Conservation (phyloP, 2,113 vertebrate genomes). For the Ceyx melanurus region DNA sequence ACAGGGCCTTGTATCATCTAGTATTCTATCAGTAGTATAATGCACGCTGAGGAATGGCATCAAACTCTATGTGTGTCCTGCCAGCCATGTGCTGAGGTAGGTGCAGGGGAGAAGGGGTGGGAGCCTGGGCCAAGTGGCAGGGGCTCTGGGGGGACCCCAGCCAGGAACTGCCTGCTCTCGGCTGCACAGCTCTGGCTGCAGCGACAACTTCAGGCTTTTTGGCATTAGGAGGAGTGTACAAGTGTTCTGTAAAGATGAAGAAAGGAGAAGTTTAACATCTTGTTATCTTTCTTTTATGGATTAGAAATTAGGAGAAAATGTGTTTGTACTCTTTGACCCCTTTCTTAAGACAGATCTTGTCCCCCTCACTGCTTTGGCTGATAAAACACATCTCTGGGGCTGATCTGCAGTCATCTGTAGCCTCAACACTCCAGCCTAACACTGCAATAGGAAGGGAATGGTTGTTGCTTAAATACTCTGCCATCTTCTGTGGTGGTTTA, state of each 20-base stretch:
- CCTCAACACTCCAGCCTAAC: not conserved
- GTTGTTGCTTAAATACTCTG: not conserved
- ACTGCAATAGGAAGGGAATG: not conserved
- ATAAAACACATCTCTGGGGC: not conserved
- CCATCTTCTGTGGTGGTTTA: not conserved
- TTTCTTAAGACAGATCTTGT: not conserved
- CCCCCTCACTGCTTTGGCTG: not conserved
- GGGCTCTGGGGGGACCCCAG: not conserved
- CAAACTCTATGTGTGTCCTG: not conserved
- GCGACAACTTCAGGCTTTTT: not conserved
- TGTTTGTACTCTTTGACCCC: not conserved
- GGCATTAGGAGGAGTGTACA: not conserved
- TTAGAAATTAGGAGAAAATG: not conserved
- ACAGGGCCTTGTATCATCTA: too few relatives aligned
- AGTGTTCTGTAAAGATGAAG: not conserved
- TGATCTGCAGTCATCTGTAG: not conserved
- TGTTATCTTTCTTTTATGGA: not conserved
- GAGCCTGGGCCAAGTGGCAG: too few relatives aligned
- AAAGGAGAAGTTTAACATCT: not conserved
- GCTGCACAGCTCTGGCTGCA: not conserved
- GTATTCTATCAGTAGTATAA: not conserved
- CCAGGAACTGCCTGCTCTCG: fast-evolving
- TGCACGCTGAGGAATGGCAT: not conserved
- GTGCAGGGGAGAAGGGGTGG: not conserved
- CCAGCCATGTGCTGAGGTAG: too few relatives aligned